phyloP scores from a whole-genome alignment of 2,113 vertebrate genomes.

The human region DNA sequence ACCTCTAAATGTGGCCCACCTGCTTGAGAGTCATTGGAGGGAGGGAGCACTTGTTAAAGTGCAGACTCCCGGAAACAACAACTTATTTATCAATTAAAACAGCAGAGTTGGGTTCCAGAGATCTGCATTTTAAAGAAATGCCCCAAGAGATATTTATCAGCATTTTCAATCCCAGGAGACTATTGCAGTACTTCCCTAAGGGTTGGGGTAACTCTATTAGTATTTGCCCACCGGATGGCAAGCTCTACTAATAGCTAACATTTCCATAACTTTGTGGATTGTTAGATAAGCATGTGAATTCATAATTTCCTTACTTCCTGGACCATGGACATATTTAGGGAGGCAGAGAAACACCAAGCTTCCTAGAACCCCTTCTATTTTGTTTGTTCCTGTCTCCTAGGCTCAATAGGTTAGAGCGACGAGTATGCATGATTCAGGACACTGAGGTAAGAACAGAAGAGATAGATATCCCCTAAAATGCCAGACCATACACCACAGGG shows the following conservation, averaged over 20 bases:
- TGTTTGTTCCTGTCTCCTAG: neutral
- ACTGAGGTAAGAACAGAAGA: neutral
- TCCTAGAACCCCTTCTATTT: neutral
- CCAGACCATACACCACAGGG: no score
- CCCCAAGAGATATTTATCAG: neutral
- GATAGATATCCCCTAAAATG: neutral
- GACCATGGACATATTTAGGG: neutral
- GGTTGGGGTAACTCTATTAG: neutral
- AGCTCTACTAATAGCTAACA: neutral
- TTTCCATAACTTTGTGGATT: neutral
- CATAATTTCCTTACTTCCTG: neutral
- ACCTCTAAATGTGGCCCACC: neutral
- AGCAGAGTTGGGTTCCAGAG: neutral
- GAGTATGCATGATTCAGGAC: neutral
- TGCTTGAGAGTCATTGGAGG: neutral
- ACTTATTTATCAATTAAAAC: neutral
- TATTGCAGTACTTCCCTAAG: neutral
- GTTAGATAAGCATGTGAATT: neutral
- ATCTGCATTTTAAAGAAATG: neutral
- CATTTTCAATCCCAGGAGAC: neutral
- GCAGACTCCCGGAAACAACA: neutral
- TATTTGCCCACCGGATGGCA: neutral
- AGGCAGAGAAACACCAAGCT: no score
- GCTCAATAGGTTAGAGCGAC: neutral
- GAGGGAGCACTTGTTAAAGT: neutral